phyloP scores from a whole-genome alignment of 2,888 invertebrate species.

The Ochropacha duplaris region DNA sequence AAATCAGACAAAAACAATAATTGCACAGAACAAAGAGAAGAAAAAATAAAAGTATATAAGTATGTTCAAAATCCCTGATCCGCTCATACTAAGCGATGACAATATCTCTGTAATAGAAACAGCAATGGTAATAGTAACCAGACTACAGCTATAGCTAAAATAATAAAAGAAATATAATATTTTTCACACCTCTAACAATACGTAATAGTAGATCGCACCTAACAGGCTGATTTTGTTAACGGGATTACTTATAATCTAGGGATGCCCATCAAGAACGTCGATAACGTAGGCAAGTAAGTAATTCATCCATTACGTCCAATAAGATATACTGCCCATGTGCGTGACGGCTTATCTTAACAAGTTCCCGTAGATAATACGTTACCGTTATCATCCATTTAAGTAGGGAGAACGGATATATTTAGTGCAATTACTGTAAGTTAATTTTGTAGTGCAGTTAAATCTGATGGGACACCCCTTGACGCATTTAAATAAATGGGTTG shows the following conservation, averaged over 20 bases:
- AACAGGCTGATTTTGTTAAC: conserved; percentile 48
- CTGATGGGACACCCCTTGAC: neutral
- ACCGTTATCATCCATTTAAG: conserved; percentile 33
- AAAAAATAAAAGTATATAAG: too few relatives aligned
- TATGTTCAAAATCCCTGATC: too few relatives aligned
- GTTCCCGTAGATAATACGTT: conserved; percentile 69
- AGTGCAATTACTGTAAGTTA: conserved; percentile 24
- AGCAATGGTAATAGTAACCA: too few relatives aligned
- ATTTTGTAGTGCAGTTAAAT: conserved; percentile 18
- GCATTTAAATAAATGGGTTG: neutral
- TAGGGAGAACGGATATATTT: conserved; percentile 42
- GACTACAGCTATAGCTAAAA: too few relatives aligned
- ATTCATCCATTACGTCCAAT: conserved; percentile 63
- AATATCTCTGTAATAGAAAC: too few relatives aligned
- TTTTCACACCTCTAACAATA: too few relatives aligned
- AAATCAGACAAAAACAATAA: too few relatives aligned
- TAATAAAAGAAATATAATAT: too few relatives aligned
- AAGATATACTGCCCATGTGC: conserved; percentile 63
- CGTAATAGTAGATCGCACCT: too few relatives aligned
- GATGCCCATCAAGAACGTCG: conserved; percentile 68
- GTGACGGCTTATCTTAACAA: conserved; percentile 78
- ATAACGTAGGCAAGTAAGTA: conserved; percentile 55
- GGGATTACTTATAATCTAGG: conserved; percentile 72
- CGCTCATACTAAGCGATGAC: too few relatives aligned
- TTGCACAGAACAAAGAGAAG: too few relatives aligned